These are phyloP conservation scores for Anadara kagoshimensis DNA, from an alignment of 1,140 invertebrate genomes.

Conservation along the genomic window DNA sequence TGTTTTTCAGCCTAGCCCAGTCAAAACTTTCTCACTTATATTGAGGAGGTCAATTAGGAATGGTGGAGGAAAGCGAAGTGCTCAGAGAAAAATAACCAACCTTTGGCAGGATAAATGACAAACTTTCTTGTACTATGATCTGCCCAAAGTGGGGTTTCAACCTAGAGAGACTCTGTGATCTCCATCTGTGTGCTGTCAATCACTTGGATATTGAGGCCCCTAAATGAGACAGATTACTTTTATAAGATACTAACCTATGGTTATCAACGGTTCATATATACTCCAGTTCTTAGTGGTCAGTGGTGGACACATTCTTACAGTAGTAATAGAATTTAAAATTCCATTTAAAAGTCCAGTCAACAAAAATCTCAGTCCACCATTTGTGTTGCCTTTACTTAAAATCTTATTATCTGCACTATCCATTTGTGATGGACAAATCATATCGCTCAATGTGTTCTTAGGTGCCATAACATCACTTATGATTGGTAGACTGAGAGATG, in stretches of 20 bases:
- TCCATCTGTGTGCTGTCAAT: too few species aligned
- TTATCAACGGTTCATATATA: conserved; percentile 74
- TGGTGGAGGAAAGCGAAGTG: too few species aligned
- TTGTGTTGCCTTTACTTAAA: conserved; percentile 35
- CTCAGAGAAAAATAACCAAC: too few species aligned
- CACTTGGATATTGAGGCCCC: too few species aligned
- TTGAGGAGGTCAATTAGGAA: too few species aligned
- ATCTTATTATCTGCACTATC: conserved; percentile 35
- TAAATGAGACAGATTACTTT: background rate
- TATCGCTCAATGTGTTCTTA: conserved; percentile 52
- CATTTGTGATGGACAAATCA: conserved; percentile 62
- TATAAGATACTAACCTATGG: conserved; percentile 69
- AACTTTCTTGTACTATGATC: too few species aligned
- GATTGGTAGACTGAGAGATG: conserved; percentile 41
- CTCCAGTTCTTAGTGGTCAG: conserved; percentile 78
- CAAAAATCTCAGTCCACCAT: conserved; percentile 71
- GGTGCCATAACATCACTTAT: conserved; percentile 48
- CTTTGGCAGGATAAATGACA: too few species aligned
- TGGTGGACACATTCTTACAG: conserved; percentile 79
- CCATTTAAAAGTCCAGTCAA: conserved; percentile 75
- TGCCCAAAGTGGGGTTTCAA: too few species aligned
- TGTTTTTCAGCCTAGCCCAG: too few species aligned
- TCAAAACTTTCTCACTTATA: too few species aligned
- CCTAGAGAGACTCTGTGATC: too few species aligned
- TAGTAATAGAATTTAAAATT: conserved; percentile 74